Percentiles rank a stretch among this genome's conserved stretches.
These are phyloP conservation scores for Tetrao urogallus DNA, from an alignment of 2,113 vertebrate species.

Conservation along the genomic window DNA sequence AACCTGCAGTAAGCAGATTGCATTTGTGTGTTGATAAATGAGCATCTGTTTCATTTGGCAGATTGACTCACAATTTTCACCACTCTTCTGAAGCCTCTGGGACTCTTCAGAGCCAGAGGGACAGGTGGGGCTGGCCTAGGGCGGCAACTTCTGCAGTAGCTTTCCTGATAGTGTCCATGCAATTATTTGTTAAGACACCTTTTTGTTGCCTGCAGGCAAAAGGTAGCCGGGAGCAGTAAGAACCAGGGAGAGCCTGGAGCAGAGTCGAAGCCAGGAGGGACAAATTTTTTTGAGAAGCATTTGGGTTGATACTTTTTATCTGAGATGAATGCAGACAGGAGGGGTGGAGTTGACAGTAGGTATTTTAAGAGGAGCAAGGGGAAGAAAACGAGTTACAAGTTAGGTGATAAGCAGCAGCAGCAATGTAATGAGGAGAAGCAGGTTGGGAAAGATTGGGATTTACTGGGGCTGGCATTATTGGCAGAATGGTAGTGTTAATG, in stretches of 20 bases:
- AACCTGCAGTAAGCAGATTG: neutral
- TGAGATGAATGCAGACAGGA: rapidly evolving
- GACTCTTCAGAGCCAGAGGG: neutral
- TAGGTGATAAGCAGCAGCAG: neutral
- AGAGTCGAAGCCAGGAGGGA: neutral
- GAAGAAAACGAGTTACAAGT: neutral
- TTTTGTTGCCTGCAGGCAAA: neutral
- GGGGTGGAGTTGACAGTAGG: neutral
- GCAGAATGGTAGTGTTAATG: neutral
- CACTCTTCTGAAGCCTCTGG: neutral
- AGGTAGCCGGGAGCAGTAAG: neutral
- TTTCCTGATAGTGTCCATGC: neutral
- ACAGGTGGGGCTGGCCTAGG: neutral
- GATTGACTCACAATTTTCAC: neutral
- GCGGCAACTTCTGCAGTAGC: neutral
- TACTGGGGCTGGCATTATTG: neutral
- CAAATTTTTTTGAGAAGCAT: neutral
- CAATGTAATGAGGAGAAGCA: neutral
- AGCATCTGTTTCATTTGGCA: neutral
- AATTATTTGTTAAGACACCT: neutral
- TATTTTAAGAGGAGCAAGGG: neutral
- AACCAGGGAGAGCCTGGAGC: neutral
- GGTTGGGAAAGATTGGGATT: neutral
- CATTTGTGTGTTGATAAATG: neutral
- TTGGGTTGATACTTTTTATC: neutral